A percentile compares a stretch with the other conserved stretches of the same genome.
Evolutionary conservation across 2,113 vertebrate species (phyloP).

Genomic region (Sorex fumeus): DNA sequence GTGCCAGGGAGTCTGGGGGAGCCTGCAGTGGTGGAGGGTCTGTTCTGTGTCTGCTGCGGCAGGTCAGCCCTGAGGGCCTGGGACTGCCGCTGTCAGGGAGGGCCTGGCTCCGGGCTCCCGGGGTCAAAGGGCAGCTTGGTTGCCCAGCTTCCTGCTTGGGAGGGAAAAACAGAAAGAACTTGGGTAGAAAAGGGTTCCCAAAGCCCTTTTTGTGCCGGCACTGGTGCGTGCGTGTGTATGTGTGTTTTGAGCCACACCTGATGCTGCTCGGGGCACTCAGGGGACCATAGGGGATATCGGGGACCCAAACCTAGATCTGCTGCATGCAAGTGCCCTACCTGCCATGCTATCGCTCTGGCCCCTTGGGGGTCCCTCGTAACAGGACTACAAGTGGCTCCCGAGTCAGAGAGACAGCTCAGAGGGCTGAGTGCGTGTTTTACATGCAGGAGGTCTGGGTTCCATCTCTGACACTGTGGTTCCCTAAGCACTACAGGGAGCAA

Average conservation of each 20-base stretch:
- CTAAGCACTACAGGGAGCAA: not conserved
- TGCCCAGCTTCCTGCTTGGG: conserved; percentile 74
- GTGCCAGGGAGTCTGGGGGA: conserved; percentile 82
- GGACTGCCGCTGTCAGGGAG: conserved; percentile 38
- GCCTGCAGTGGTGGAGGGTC: not conserved
- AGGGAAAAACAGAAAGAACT: conserved; percentile 70
- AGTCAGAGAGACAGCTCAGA: too few relatives aligned
- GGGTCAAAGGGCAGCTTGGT: conserved; percentile 77
- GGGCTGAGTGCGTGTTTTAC: too few relatives aligned
- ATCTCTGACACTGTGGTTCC: not conserved
- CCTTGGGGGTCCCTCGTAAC: not conserved
- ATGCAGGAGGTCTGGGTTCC: not conserved
- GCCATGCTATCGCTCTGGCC: too few relatives aligned
- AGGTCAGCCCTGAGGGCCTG: not conserved
- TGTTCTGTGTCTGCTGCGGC: conserved; percentile 80
- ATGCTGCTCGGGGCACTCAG: too few relatives aligned
- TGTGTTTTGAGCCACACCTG: too few relatives aligned
- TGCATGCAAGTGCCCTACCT: too few relatives aligned
- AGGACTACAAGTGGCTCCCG: not conserved
- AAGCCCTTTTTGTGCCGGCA: not conserved
- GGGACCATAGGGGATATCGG: too few relatives aligned
- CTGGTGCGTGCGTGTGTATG: not conserved
- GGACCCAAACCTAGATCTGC: not conserved
- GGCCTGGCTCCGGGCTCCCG: conserved; percentile 36
- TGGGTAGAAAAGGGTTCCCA: conserved; percentile 40